Conservation (phyloP, 2,888 invertebrate species). For the Spisula solida region DNA sequence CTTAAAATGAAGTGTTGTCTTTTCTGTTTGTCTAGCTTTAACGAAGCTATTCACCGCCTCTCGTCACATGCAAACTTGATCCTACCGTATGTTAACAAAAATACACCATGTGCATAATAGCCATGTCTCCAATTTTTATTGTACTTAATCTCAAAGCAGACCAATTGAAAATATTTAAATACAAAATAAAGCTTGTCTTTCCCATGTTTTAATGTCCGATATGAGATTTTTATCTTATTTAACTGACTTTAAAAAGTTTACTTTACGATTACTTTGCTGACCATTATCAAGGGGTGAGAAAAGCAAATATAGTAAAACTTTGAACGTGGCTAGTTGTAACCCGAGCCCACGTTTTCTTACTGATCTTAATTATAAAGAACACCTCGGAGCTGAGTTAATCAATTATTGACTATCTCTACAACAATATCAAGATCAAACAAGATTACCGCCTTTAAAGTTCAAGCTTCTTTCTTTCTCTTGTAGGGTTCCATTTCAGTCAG, state of each 20-base stretch:
- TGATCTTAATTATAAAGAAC: slow-evolving; percentile 33
- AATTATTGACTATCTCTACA: slow-evolving; percentile 43
- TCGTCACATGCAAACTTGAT: background rate
- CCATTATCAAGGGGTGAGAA: slow-evolving; percentile 49
- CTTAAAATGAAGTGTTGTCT: slow-evolving; percentile 13
- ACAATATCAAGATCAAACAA: slow-evolving; percentile 46
- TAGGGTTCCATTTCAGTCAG: slow-evolving; percentile 37
- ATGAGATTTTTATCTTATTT: slow-evolving; percentile 42
- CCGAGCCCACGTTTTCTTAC: background rate
- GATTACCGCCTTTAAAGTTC: slow-evolving; percentile 32
- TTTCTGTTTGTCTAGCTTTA: background rate
- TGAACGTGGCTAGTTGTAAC: slow-evolving; percentile 29
- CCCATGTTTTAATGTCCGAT: slow-evolving; percentile 45
- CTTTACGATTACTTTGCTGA: slow-evolving; percentile 46
- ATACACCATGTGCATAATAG: background rate
- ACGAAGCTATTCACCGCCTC: background rate
- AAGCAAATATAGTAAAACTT: slow-evolving; percentile 35
- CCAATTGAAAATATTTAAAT: slow-evolving; percentile 44
- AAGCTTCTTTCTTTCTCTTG: background rate
- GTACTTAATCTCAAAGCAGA: slow-evolving; percentile 36
- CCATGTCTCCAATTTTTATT: slow-evolving; percentile 32
- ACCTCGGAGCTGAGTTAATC: slow-evolving; percentile 33
- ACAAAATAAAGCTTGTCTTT: slow-evolving; percentile 32
- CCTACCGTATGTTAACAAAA: background rate
- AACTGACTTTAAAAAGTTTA: slow-evolving; percentile 44